phyloP scores from a whole-genome alignment of 2,888 invertebrate species.

The Caenorhabditis wallacei region DNA sequence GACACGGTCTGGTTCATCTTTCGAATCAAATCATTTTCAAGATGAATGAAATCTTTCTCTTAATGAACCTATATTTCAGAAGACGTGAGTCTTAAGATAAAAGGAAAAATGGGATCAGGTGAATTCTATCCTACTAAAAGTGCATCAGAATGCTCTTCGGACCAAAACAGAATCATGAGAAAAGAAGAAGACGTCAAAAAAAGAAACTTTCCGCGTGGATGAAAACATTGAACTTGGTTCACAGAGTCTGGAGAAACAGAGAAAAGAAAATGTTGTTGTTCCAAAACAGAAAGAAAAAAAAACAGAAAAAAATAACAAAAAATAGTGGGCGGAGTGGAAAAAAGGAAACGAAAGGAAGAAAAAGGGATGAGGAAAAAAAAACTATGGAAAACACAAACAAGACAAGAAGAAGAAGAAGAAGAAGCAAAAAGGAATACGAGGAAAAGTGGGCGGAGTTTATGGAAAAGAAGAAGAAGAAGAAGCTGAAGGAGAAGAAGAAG shows the following conservation, averaged over 20 bases:
- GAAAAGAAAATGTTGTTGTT: slow-evolving; percentile 3
- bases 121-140: background rate
- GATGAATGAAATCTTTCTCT: no score
- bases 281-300: slow-evolving; percentile 1
- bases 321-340: slow-evolving; percentile 27
- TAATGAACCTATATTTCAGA: no score
- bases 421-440: slow-evolving; percentile 32
- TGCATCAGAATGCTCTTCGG: slow-evolving; percentile 22
- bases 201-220: slow-evolving; percentile 34
- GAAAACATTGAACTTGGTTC: slow-evolving; percentile 29
- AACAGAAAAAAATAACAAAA: background rate
- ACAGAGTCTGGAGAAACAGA: slow-evolving; percentile 18
- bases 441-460: slow-evolving; percentile 48
- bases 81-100: no score
- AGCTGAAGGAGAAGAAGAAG: slow-evolving; percentile 26
- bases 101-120: background rate
- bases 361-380: slow-evolving; percentile 6
- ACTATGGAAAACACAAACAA: slow-evolving; percentile 48
- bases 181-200: slow-evolving; percentile 4
- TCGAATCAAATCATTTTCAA: no score
- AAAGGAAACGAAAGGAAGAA: slow-evolving; percentile 11
- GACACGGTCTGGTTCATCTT: no score
- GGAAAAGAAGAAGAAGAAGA: slow-evolving; percentile 36
- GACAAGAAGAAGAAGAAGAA: slow-evolving; percentile 21
- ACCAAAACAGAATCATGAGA: slow-evolving; percentile 30